Base-by-base conservation (phyloP, 92 coral and sea anemone species). In the Parazoanthus darwini region DNA sequence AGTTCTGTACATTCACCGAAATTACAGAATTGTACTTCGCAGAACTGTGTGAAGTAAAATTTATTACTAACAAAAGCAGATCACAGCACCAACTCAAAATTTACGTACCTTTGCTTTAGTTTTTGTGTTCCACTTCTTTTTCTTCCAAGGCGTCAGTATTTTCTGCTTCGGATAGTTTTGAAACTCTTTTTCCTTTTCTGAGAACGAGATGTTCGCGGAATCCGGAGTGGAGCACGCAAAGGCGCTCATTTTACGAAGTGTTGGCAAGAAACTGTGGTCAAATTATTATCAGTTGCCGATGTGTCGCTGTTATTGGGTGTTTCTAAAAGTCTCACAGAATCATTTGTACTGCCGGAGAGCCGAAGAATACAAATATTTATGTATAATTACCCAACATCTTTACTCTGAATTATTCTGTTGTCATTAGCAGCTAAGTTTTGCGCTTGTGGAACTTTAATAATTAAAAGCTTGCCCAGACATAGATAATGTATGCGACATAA, bases 171-270 rank as follows among this genome's bases (percentile, higher is more conserved):
- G 18, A 16, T 38, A 35, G 9, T 51, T 67, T 23, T 79, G 38
- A 23, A 26, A 13, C 59, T 79, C 39, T 13, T 20, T 11, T 11
- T 79, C 67, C 36, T 79, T 79, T 48, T 50, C 82, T 46, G 82
- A 13, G 10, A 51, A 3, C 13, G 38, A 25, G 39, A 46, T 33
- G 16, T 79, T 39, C 66, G 10, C 37, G 8, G 67, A 50, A 14
- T 79, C 67, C 42, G 82, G 82, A 2, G 38, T 15, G 5, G 82
- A 51, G 43, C 59, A 79, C 82, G 50, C 43, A 25, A 22, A 23
- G 6, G 50, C 65, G 66, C 82, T 79, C 82, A 48, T 79, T 79
- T 50, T 51, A 79, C 63, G 22, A 63, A 26, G 25, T 63, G 70
- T 63, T 20, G 70, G 25, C n/a, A 3, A 63, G 22, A 23, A 63